These are phyloP conservation scores for Acrocephalus arundinaceus DNA, from an alignment of 2,113 vertebrate species.

Conservation along the genomic window DNA sequence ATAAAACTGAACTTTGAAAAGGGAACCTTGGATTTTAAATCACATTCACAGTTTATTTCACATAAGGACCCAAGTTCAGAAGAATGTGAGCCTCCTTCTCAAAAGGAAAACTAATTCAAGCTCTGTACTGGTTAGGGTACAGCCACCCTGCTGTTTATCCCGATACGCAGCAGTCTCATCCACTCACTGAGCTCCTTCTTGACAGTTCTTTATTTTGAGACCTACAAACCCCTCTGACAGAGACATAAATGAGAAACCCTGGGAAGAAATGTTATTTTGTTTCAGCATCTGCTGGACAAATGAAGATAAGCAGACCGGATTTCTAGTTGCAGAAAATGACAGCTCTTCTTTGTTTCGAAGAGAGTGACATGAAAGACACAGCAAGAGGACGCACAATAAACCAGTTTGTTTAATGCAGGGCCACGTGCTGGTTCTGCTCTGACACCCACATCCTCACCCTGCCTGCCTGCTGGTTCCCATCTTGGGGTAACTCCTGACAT, in stretches of 20 bases:
- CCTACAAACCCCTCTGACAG: slow-evolving; percentile 17
- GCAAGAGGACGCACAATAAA: background rate
- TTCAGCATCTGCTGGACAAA: slow-evolving; percentile 39
- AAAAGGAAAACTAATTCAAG: background rate
- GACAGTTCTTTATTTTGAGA: slow-evolving; percentile 17
- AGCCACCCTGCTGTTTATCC: background rate
- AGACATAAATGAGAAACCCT: slow-evolving; percentile 9
- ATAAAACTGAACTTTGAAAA: background rate
- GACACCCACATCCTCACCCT: background rate
- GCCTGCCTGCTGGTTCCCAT: background rate
- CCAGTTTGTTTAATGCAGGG: background rate
- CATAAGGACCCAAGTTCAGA: background rate
- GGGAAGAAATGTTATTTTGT: slow-evolving; percentile 23
- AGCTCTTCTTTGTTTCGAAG: background rate
- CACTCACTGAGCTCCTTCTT: background rate
- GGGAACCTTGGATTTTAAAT: background rate
- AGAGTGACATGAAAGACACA: background rate
- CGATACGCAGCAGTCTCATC: background rate
- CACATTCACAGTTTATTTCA: background rate
- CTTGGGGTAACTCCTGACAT: background rate
- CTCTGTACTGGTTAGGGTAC: background rate
- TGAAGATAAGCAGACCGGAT: slow-evolving; percentile 1
- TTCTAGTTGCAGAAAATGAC: background rate
- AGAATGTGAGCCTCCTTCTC: background rate
- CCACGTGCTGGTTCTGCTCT: background rate